Base-by-base conservation (phyloP, 2,888 invertebrate genomes). In the Ischnura elegans region DNA sequence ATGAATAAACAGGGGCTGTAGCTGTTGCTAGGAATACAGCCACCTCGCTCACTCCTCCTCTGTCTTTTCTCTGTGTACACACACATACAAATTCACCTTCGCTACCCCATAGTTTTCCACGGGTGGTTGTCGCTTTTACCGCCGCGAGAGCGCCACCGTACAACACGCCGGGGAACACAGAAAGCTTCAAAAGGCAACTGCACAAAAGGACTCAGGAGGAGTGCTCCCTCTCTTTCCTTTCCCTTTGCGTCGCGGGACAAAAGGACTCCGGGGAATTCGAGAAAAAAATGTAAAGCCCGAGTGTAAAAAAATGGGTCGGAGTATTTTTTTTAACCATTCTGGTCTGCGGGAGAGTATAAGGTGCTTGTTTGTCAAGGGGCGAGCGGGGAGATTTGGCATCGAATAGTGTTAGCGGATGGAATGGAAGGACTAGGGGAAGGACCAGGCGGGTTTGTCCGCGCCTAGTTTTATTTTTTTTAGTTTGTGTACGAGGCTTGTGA, bases 201-300 rank as follows among this genome's bases (percentile, higher is more conserved):
- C 36, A 76, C 76, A 76, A 76, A 76, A 76, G 76, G n/a, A n/a
- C 76, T 76, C 76, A 36, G 76, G 76, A n/a, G n/a, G 61, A 29
- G 76, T 76, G 76, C 36, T 13, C 76, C 36, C 76, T 76, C 16
- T 36, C 76, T 13, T 36, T 13, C 76, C 36, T 36, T 76, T 36
- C 76, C 76, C 29, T 36, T 36, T 13, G 29, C 36, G 29, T 36
- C 76, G 36, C 76, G 25, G n/a, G 16, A 76, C 76, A 76, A 76
- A 76, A 36, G 76, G 29, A 8, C 29, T 13, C 76, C 36, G 76
- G 36, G 76, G 76, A 36, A 76, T 76, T 76, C 76, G 76, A 61
- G 36, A 76, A 76, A 76, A 76, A 36, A 76, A 76, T 76, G 29
- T 10, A 29, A 76, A 8, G 36, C 76, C 29, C n/a, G 36, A 36